Percentiles rank a stretch among this genome's conserved stretches.
These are phyloP conservation scores for Odontamblyopus lacepedii DNA, from an alignment of 2,797 vertebrate species.

Conservation along the genomic window DNA sequence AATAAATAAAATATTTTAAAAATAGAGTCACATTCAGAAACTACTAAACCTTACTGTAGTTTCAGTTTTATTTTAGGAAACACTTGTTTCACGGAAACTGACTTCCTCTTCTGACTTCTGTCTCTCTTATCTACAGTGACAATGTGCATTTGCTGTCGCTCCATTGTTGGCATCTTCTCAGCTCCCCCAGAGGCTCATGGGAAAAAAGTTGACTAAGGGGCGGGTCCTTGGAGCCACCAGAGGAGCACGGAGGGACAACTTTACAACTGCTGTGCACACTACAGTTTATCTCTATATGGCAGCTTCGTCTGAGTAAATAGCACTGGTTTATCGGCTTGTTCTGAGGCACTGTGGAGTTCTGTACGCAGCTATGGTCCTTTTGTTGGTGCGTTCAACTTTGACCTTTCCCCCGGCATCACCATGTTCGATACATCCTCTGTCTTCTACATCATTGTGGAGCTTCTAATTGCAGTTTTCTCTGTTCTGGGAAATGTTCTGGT, in stretches of 20 bases:
- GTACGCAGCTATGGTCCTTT: conserved; percentile 88
- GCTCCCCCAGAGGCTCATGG: conserved; percentile 47
- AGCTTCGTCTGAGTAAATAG: conserved; percentile 12
- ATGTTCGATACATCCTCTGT: conserved; percentile 73
- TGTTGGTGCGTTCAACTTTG: conserved; percentile 63
- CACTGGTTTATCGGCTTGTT: conserved; percentile 14
- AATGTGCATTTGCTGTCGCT: conserved; percentile 13
- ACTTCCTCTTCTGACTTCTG: conserved; percentile 55
- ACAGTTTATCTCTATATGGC: conserved; percentile 12
- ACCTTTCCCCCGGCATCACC: conserved; percentile 68
- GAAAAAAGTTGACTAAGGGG: conserved; percentile 44
- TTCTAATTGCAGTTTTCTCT: conserved; percentile 89
- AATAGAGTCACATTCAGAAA: no score
- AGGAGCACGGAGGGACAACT: conserved; percentile 18
- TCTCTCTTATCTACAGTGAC: conserved; percentile 31
- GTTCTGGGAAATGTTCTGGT: conserved; percentile 93
- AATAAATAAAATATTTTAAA: no score
- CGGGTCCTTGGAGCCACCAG: conserved; percentile 38
- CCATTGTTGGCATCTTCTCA: conserved; percentile 48
- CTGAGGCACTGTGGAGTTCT: conserved; percentile 20
- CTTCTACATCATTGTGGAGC: conserved; percentile 88
- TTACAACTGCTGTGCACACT: conserved; percentile 8
- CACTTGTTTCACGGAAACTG: background rate
- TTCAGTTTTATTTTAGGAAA: background rate
- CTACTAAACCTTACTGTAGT: background rate